Evolutionary conservation across 2,888 invertebrate species (phyloP).

Genomic region (Diogma glabrata): DNA sequence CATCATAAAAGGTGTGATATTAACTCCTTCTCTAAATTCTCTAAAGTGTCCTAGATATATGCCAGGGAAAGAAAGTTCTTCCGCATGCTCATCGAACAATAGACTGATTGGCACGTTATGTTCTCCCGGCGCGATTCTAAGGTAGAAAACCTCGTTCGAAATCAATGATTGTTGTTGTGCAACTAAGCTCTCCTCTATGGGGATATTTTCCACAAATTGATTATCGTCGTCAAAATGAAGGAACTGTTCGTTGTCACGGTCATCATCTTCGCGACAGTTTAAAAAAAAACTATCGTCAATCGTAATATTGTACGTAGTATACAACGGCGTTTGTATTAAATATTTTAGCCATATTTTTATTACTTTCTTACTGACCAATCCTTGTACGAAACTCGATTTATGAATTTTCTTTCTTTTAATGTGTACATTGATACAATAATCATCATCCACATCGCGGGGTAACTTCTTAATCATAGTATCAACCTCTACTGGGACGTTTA

Average conservation of each 20-base stretch:
- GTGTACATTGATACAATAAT: too few relatives aligned
- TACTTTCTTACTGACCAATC: background rate
- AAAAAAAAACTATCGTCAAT: background rate
- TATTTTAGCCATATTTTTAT: conserved; percentile 1
- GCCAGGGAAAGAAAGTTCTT: conserved; percentile 33
- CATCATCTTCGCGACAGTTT: background rate
- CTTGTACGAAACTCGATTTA: background rate
- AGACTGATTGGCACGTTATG: conserved; percentile 24
- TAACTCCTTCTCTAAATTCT: conserved; percentile 21
- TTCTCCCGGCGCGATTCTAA: conserved; percentile 26
- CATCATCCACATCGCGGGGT: too few relatives aligned
- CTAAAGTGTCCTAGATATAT: conserved; percentile 31
- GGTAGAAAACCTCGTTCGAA: too few relatives aligned
- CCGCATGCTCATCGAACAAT: conserved; percentile 31
- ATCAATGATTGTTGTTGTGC: too few relatives aligned
- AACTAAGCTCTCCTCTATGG: too few relatives aligned
- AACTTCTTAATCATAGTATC: too few relatives aligned
- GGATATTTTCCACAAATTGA: too few relatives aligned
- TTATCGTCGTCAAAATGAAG: too few relatives aligned
- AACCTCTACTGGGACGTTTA: too few relatives aligned
- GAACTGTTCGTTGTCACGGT: background rate
- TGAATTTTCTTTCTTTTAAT: background rate
- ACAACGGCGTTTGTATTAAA: background rate
- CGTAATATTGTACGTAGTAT: background rate
- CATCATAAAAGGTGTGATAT: conserved; percentile 18